These are phyloP conservation scores for Drosophila trapezifrons DNA, from an alignment of 1,140 invertebrate genomes.

Conservation along the genomic window DNA sequence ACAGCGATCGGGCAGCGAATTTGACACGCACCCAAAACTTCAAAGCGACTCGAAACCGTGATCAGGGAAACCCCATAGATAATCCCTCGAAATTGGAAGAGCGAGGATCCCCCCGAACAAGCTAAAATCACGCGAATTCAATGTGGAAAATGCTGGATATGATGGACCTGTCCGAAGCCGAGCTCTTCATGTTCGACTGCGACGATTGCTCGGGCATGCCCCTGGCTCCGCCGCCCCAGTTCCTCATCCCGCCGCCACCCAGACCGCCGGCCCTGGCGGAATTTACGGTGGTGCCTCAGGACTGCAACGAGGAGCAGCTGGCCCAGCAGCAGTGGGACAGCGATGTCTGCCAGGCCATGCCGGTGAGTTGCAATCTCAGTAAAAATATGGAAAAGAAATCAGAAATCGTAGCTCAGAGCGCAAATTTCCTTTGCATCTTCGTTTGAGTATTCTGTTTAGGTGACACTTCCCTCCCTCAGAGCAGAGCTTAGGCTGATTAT, in stretches of 20 bases:
- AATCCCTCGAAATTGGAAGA: slow-evolving; percentile 16
- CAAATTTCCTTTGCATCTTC: not conserved
- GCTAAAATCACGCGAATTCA: slow-evolving; percentile 34
- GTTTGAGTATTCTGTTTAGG: not conserved
- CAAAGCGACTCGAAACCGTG: slow-evolving; percentile 23
- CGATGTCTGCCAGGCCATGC: slow-evolving; percentile 84
- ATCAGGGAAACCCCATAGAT: slow-evolving; percentile 12
- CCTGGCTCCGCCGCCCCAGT: slow-evolving; percentile 86
- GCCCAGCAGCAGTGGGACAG: slow-evolving; percentile 81
- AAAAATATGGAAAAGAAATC: not conserved
- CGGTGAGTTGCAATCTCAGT: slow-evolving; percentile 84
- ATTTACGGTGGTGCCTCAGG: slow-evolving; percentile 66
- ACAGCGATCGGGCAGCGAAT: slow-evolving; percentile 70
- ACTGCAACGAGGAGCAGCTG: slow-evolving; percentile 77
- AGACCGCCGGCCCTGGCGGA: slow-evolving; percentile 85
- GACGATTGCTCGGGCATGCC: slow-evolving; percentile 86
- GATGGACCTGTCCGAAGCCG: slow-evolving; percentile 64
- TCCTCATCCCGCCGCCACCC: slow-evolving; percentile 86
- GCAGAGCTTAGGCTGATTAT: slow-evolving; percentile 43
- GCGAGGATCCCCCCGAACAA: slow-evolving; percentile 10
- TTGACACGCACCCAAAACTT: slow-evolving; percentile 64
- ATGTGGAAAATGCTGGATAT: slow-evolving; percentile 83
- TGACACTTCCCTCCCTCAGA: not conserved
- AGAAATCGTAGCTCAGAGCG: not conserved
- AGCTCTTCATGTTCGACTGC: slow-evolving; percentile 79